Base-by-base conservation (phyloP, 2,888 invertebrate species). In the Perizoma affinitatum region DNA sequence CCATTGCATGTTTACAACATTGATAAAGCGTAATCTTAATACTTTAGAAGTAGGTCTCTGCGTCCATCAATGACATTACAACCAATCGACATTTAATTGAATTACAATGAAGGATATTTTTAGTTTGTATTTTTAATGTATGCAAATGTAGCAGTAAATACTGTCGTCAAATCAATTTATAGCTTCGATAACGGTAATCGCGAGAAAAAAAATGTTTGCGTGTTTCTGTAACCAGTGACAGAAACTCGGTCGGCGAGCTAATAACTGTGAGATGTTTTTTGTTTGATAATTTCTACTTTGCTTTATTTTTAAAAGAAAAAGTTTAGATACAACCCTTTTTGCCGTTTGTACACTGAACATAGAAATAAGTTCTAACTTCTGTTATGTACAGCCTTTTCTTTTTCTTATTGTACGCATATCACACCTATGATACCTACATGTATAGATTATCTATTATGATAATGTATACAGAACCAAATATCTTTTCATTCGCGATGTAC, bases 91-190 rank as follows among this genome's bases (percentile, higher is more conserved):
- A 60, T 63, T 58, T 61, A 63, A 65, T 60, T 48, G 43, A 53
- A 65, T 55, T 43, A 36, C 43, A 33, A 8, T 34, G 33, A 46
- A 46, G 33, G 9, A 51, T 61, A 51, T 65, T 49, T 61, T 61
- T 48, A 51, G 36, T 45, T 44, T 61, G 63, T 64, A 64, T 66
- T 70, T 59, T 68, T 70, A 70, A 75, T 74, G 57, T 70, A 76
- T 74, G 69, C 71, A 74, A 72, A 74, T 69, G 64, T 76, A 76
- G 72, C 75, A 76, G 78, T 75, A 75, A 78, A 79, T 70, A 74
- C 61, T 66, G 60, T 71, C 69, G 65, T 69, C 72, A 70, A 74
- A 72, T 67, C 60, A 74, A 72, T 73, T 75, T 76, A 76, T 75
- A 67, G 68, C 65, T 68, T 68, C 68, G 67, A 73, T 79, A 79